A percentile compares a stretch with the other conserved stretches of the same genome.
Conservation (phyloP, 2,113 vertebrate species). For the Cinclus cinclus region DNA sequence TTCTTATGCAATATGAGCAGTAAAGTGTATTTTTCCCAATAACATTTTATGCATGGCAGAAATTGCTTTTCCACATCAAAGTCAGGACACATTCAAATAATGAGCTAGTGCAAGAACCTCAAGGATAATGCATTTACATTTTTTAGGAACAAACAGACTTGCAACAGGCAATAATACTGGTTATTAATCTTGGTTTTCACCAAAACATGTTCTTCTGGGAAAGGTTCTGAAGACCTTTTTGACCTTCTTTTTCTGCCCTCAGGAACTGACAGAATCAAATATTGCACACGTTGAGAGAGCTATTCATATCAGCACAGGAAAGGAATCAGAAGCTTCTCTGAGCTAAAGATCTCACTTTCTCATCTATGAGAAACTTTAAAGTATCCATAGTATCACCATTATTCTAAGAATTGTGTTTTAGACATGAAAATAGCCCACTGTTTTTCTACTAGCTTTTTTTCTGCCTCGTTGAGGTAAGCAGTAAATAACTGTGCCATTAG, state of each 20-base stretch:
- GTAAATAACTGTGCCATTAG: neutral
- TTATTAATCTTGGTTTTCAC: neutral
- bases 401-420: neutral
- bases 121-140: neutral
- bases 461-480: neutral
- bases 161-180: neutral
- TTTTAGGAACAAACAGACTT: neutral
- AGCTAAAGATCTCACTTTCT: neutral
- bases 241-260: neutral
- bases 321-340: neutral
- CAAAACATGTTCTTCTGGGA: neutral
- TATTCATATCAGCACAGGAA: neutral
- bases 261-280: neutral
- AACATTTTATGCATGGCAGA: neutral
- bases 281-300: neutral
- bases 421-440: neutral
- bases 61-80: slow-evolving; percentile 29
- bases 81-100: neutral
- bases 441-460: neutral
- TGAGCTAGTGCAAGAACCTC: neutral
- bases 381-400: neutral
- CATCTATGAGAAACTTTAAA: neutral
- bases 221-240: neutral
- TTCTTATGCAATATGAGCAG: neutral
- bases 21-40: slow-evolving; percentile 10